phyloP scores from a whole-genome alignment of 2,113 vertebrate species.

The Vimba vimba region DNA sequence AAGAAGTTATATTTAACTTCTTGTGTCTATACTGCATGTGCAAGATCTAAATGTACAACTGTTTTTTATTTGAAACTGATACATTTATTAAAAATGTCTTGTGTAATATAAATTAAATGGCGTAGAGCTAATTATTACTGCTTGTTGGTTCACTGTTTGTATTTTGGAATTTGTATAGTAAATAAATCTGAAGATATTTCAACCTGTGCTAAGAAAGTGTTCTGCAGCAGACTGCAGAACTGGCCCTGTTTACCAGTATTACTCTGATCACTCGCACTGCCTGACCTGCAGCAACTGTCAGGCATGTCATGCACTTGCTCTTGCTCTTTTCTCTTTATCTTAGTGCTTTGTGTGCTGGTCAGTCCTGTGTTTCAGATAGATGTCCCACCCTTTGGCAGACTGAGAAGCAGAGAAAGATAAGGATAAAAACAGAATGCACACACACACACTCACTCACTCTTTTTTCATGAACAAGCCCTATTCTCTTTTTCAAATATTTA shows the following conservation, averaged over 20 bases:
- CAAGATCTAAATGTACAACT: background rate
- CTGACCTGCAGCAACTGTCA: slow-evolving; percentile 13
- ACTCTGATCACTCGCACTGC: background rate
- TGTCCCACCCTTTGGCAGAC: background rate
- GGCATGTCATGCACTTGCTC: background rate
- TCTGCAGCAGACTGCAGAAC: background rate
- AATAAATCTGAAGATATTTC: background rate
- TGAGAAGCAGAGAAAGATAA: background rate
- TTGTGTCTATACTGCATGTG: background rate
- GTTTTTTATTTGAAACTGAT: background rate
- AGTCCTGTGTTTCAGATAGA: background rate
- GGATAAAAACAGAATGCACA: slow-evolving; percentile 4
- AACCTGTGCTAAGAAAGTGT: background rate
- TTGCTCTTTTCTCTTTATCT: background rate
- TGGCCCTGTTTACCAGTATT: background rate
- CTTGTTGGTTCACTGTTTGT: background rate
- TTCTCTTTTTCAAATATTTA: background rate
- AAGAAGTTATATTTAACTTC: background rate
- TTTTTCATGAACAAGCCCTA: background rate
- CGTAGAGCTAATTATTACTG: background rate
- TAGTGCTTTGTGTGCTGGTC: slow-evolving; percentile 5
- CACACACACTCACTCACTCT: background rate
- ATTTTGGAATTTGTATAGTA: background rate
- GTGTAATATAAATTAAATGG: too few relatives aligned
- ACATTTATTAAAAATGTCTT: background rate